phyloP scores from a whole-genome alignment of 2,888 invertebrate species.

The Metopia argyrocephala region DNA sequence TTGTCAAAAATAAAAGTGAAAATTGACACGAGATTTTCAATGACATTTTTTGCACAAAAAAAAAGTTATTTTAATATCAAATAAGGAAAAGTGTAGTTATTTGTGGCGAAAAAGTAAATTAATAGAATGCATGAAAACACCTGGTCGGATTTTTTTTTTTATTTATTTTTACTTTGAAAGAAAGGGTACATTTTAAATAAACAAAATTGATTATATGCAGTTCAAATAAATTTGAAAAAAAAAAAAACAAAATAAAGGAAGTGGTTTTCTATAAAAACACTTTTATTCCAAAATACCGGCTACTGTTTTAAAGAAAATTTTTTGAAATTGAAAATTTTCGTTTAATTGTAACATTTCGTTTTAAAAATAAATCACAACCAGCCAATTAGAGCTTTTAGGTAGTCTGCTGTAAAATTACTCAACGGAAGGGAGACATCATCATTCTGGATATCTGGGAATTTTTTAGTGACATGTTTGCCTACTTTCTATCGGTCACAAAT shows the following conservation, averaged over 20 bases:
- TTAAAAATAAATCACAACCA: not conserved
- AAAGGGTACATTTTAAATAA: slow-evolving; percentile 42
- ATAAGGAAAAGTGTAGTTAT: slow-evolving; percentile 40
- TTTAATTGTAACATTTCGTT: not conserved
- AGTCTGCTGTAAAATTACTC: no score
- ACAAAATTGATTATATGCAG: slow-evolving; percentile 42
- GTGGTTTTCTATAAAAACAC: slow-evolving; percentile 21
- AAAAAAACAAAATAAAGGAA: slow-evolving; percentile 25
- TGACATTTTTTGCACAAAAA: slow-evolving; percentile 59
- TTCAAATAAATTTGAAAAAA: not conserved
- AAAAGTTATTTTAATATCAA: not conserved
- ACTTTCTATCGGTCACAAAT: no score
- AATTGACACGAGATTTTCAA: slow-evolving; percentile 65
- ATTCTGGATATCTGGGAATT: no score
- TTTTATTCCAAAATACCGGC: slow-evolving; percentile 36
- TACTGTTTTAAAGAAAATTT: slow-evolving; percentile 13
- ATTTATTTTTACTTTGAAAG: slow-evolving; percentile 14
- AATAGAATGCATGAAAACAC: slow-evolving; percentile 36
- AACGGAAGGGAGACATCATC: no score
- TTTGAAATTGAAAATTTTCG: not conserved
- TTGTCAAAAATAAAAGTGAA: slow-evolving; percentile 56
- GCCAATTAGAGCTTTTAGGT: not conserved
- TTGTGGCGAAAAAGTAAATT: slow-evolving; percentile 32
- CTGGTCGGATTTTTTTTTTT: slow-evolving; percentile 51
- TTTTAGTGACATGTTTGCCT: no score